These are phyloP conservation scores for Lithobates pipiens DNA, from an alignment of 2,797 vertebrate genomes.

Conservation along the genomic window DNA sequence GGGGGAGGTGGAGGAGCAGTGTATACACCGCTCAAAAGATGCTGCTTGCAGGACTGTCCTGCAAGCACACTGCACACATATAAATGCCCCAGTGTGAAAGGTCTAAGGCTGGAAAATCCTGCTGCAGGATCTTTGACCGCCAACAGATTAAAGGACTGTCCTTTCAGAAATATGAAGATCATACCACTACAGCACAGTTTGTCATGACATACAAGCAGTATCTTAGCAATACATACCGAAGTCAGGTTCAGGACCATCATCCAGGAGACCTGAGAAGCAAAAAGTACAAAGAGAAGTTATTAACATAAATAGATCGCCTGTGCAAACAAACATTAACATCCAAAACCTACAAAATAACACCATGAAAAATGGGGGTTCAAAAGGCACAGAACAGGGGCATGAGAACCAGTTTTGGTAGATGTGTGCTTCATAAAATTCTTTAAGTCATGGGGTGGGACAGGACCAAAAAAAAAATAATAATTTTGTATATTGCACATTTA, in stretches of 20 bases:
- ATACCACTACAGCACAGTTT: background rate
- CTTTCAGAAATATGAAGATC: too few species aligned
- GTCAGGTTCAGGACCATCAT: conserved; percentile 89
- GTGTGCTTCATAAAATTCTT: conserved; percentile 35
- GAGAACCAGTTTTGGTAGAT: conserved; percentile 23
- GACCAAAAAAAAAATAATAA: too few species aligned
- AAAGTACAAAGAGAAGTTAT: conserved; percentile 73
- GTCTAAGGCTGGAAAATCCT: too few species aligned
- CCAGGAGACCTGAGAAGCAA: conserved; percentile 88
- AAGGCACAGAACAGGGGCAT: conserved; percentile 32
- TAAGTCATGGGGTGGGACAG: background rate
- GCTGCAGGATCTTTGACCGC: too few species aligned
- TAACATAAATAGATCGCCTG: conserved; percentile 58
- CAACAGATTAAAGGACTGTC: too few species aligned
- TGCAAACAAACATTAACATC: conserved; percentile 65
- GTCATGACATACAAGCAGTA: background rate
- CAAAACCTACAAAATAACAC: conserved; percentile 73
- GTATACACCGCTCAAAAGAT: too few species aligned
- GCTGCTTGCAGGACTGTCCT: too few species aligned
- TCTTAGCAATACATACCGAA: conserved; percentile 79
- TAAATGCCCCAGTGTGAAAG: too few species aligned
- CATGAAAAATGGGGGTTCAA: conserved; percentile 65
- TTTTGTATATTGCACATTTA: conserved; percentile 5
- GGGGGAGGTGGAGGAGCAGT: too few species aligned
- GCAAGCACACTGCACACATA: too few species aligned